phyloP scores from a whole-genome alignment of 2,113 vertebrate species.

The Pachypanchax playfairii region DNA sequence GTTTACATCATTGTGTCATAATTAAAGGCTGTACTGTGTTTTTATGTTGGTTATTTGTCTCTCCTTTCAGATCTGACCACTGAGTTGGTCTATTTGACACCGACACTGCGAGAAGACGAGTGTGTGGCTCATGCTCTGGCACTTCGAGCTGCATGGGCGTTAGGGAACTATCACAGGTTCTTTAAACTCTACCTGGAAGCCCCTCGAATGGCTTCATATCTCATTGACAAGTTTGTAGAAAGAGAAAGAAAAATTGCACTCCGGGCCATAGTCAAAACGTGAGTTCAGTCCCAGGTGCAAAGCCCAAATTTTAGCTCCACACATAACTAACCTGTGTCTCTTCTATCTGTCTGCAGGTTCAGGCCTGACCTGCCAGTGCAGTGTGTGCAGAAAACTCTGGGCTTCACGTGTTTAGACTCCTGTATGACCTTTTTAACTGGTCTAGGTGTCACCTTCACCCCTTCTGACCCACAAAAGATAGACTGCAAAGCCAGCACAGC shows the following conservation, averaged over 20 bases:
- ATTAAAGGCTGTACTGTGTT: neutral
- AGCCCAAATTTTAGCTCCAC: neutral
- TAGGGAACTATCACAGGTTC: conserved; percentile 90
- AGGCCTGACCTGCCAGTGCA: conserved; percentile 83
- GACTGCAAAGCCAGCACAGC: conserved; percentile 91
- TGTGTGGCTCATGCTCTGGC: conserved; percentile 88
- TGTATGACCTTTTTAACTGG: conserved; percentile 88
- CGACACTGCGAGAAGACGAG: conserved; percentile 82
- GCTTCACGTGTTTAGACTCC: conserved; percentile 88
- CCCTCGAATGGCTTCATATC: conserved; percentile 91
- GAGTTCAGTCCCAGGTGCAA: conserved; percentile 61
- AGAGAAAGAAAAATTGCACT: conserved; percentile 88
- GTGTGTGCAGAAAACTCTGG: conserved; percentile 90
- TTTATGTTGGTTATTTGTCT: neutral
- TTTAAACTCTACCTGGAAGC: conserved; percentile 86
- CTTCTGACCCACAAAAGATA: conserved; percentile 86
- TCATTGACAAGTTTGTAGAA: conserved; percentile 93
- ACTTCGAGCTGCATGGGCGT: conserved; percentile 88
- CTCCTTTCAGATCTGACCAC: conserved; percentile 85
- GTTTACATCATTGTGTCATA: neutral
- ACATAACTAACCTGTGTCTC: neutral
- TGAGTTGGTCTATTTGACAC: conserved; percentile 87
- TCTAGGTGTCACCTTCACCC: conserved; percentile 83
- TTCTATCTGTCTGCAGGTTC: conserved; percentile 70
- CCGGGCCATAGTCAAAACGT: conserved; percentile 93